These are phyloP conservation scores for Arrhopalites spinosus DNA, from an alignment of 2,888 invertebrate species.

Conservation along the genomic window DNA sequence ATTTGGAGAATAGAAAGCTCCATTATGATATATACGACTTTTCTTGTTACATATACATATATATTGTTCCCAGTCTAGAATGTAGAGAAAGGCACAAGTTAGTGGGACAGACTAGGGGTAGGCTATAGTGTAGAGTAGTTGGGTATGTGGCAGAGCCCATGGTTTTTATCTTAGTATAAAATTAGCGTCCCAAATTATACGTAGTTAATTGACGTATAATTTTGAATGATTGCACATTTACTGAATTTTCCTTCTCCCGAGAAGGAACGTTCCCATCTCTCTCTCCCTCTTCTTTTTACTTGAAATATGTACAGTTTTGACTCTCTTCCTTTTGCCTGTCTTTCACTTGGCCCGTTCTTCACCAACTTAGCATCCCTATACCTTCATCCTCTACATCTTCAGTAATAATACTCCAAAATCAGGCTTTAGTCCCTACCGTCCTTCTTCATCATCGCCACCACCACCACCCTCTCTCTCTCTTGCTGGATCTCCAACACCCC, in stretches of 20 bases:
- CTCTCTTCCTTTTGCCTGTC: background rate
- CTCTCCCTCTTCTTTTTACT: slow-evolving; percentile 16
- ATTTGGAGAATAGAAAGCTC: too few species aligned
- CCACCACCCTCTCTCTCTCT: slow-evolving; percentile 18
- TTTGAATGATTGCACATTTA: slow-evolving; percentile 51
- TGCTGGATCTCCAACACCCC: background rate
- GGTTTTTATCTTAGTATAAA: slow-evolving; percentile 50
- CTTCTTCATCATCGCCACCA: background rate
- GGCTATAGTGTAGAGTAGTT: background rate
- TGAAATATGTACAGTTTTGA: background rate
- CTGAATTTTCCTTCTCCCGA: slow-evolving; percentile 42
- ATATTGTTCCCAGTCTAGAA: too few species aligned
- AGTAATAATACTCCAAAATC: background rate
- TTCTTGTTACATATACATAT: too few species aligned
- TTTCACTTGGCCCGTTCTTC: background rate
- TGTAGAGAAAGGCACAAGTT: too few species aligned
- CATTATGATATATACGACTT: too few species aligned
- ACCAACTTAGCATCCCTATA: background rate
- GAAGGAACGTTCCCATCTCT: background rate
- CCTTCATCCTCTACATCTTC: background rate
- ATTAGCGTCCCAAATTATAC: slow-evolving; percentile 44
- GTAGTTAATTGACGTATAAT: slow-evolving; percentile 49
- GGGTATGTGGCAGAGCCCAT: slow-evolving; percentile 32
- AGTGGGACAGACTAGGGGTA: background rate
- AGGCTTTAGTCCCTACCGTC: background rate